Evolutionary conservation across 2,888 invertebrate species (phyloP), one percentile per base, ranked within the genome.

Genomic region (Andrena bucephala): DNA sequence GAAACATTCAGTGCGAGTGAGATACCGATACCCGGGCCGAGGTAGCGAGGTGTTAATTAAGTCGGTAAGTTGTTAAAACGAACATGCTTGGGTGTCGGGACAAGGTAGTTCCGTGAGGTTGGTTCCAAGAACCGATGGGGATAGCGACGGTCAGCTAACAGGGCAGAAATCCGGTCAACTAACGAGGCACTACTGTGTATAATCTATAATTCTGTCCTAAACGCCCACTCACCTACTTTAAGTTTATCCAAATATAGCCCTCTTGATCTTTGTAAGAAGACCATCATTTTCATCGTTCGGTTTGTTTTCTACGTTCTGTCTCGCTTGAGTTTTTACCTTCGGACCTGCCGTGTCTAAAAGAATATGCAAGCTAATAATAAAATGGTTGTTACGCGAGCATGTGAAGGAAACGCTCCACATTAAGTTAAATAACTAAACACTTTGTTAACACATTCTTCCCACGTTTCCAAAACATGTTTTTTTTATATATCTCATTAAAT

Each of bases 181-280:
- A 42, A 42, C 42, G 5, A 42, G 42, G 16, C 42, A 16, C 16
- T 13, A 16, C 16, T 42, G 42, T 5, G 13, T 42, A 42, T 42
- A 42, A 42, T 42, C 42, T 16, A 42, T 1, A 66, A 7, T 29
- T 57, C 2, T 6, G 0, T 29, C 3, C 13, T 10, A 10, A 57
- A 59, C 8, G 13, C 48, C 62, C 76, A 91, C 93, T 93, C 90
- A 94, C 93, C 91, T 87, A 90, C 68, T 63, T 62, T 77, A 24
- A 77, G 75, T 88, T 94, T 94, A 96, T 90, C 96, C 96, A 92
- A 96, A 96, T 89, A 96, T 94, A 36, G 95, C 96, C 90, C 93
- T 95, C 94, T 96, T 96, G 90, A 96, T 95, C 94, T 95, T 95
- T 89, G 91, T 93, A 87, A 96, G 94, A 72, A 96, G 89, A 87